Conservation (phyloP, 2,888 invertebrate genomes). For the Dolichopus griseipennis region DNA sequence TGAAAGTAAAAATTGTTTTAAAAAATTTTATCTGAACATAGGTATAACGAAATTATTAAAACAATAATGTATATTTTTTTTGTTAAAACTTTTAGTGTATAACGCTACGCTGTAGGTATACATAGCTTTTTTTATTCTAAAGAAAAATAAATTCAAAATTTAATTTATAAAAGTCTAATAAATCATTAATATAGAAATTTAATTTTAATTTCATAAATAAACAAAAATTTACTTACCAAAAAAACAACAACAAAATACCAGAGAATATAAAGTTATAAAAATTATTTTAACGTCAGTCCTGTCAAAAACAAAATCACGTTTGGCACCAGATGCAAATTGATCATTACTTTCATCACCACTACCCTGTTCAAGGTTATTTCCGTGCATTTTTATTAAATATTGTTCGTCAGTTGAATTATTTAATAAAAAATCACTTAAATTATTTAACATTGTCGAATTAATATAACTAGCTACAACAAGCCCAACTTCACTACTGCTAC, state of each 20-base stretch:
- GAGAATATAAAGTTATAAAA: conserved; percentile 65
- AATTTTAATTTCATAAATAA: too few relatives aligned
- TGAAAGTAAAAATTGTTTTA: too few relatives aligned
- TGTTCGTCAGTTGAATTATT: conserved; percentile 14
- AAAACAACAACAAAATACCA: conserved; percentile 74
- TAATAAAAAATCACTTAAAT: conserved; percentile 15
- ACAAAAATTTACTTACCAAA: conserved; percentile 57
- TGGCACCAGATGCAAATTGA: conserved; percentile 23
- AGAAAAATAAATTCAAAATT: too few relatives aligned
- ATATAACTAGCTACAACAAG: background rate
- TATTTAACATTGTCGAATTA: conserved; percentile 11
- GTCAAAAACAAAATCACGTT: conserved; percentile 66
- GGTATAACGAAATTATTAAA: too few relatives aligned
- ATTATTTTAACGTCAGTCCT: conserved; percentile 62
- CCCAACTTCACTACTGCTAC: background rate
- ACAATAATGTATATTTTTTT: too few relatives aligned
- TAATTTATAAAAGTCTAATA: too few relatives aligned
- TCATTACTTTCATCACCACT: conserved; percentile 19
- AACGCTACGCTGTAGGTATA: too few relatives aligned
- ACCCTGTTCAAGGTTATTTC: conserved; percentile 12
- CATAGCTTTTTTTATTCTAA: too few relatives aligned
- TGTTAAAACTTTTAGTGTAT: too few relatives aligned
- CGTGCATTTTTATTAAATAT: conserved; percentile 11
- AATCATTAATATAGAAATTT: too few relatives aligned
- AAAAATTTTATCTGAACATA: too few relatives aligned